phyloP scores from a whole-genome alignment of 1,140 invertebrate genomes.

The Pseudomyrmex dendroicus region DNA sequence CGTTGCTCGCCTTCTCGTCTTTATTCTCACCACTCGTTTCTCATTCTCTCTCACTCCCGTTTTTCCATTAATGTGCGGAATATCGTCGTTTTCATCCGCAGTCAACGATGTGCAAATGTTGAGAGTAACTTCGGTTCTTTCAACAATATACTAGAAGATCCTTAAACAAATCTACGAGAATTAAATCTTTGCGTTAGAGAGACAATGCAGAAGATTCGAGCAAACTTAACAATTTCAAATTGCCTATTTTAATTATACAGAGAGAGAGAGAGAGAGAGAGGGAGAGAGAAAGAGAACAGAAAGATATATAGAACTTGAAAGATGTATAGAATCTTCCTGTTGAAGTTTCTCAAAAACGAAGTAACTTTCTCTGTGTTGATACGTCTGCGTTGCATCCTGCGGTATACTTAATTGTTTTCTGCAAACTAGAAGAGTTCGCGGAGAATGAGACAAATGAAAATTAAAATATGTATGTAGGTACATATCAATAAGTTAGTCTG shows the following conservation, averaged over 20 bases:
- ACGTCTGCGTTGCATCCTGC: neutral
- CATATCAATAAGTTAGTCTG: no score
- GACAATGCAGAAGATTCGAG: neutral
- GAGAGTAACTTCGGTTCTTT: neutral
- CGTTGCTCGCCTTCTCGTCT: constrained; percentile 1
- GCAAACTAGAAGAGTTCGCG: neutral
- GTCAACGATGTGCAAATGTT: constrained; percentile 52
- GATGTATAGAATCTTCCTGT: neutral
- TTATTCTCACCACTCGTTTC: constrained; percentile 6
- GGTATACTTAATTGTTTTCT: constrained; percentile 6
- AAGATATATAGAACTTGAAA: neutral
- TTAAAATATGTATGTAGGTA: no score
- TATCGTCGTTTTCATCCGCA: constrained; percentile 27
- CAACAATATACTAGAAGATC: neutral
- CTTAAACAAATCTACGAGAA: neutral
- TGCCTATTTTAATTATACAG: neutral
- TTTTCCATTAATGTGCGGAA: constrained; percentile 28
- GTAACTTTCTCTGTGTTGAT: constrained; percentile 1
- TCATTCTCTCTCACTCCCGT: constrained; percentile 15
- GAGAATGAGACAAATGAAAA: no score
- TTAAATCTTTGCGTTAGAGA: neutral
- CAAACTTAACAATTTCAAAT: constrained; percentile 7
- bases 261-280: no score
- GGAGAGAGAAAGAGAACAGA: no score
- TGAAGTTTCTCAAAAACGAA: constrained; percentile 11